Conservation (phyloP, 2,113 vertebrate genomes). For the Crotalus helleri region DNA sequence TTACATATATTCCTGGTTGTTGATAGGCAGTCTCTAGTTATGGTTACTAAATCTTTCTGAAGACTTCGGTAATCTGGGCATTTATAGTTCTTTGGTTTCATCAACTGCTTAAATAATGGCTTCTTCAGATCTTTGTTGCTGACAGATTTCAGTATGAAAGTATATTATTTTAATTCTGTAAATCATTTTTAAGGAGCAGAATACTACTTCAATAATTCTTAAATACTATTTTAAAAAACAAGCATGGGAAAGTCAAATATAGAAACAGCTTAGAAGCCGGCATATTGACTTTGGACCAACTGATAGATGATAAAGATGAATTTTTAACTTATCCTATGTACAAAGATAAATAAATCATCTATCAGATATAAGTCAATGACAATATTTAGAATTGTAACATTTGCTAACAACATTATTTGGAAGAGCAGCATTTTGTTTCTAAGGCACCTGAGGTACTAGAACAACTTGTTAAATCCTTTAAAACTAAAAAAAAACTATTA, state of each 20-base stretch:
- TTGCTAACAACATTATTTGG: background rate
- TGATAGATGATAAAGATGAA: background rate
- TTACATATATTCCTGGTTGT: background rate
- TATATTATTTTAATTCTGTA: background rate
- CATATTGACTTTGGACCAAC: background rate
- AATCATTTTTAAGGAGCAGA: background rate
- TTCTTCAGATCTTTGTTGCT: background rate
- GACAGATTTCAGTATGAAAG: background rate
- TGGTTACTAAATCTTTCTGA: background rate
- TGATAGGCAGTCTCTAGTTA: background rate
- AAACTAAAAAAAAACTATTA: background rate
- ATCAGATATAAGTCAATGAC: background rate
- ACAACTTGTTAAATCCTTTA: background rate
- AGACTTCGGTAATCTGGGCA: background rate
- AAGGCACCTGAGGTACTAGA: background rate
- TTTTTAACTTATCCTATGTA: background rate
- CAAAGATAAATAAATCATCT: background rate
- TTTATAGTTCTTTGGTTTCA: background rate
- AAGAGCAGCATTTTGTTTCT: background rate
- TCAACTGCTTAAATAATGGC: background rate
- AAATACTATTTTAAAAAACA: background rate
- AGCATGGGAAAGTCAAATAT: background rate
- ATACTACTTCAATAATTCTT: background rate
- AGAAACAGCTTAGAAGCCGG: background rate
- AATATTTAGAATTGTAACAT: background rate